Percentiles rank a stretch among this genome's conserved stretches.
Evolutionary conservation across 2,888 invertebrate genomes (phyloP).

Genomic region (Hirtodrosophila alboralis): DNA sequence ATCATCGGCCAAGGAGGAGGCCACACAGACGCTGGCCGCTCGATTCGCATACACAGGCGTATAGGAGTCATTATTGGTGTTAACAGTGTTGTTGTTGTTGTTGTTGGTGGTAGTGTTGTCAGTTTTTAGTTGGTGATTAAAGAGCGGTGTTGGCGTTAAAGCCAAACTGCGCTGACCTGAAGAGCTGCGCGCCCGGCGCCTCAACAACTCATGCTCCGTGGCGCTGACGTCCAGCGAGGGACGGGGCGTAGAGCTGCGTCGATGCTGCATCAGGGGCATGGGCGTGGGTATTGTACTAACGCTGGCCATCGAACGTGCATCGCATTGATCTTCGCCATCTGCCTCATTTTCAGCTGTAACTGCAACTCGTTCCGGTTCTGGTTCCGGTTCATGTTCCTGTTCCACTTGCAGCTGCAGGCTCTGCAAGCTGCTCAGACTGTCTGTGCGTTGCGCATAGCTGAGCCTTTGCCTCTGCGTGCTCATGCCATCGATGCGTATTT

Average conservation of each 20-base stretch:
- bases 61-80: conserved; percentile 77
- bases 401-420: conserved; percentile 78
- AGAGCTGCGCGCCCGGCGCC: conserved; percentile 71
- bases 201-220: conserved; percentile 64
- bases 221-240: conserved; percentile 71
- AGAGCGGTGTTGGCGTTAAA: conserved; percentile 82
- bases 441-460: conserved; percentile 81
- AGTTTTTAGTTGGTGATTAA: conserved; percentile 67
- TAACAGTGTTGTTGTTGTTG: conserved; percentile 26
- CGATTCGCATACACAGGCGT: conserved; percentile 83
- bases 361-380: conserved; percentile 39
- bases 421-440: conserved; percentile 77
- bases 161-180: conserved; percentile 82
- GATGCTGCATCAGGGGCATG: conserved; percentile 81
- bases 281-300: conserved; percentile 74
- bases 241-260: conserved; percentile 79
- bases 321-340: conserved; percentile 56
- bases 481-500: conserved; percentile 82
- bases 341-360: conserved; percentile 27
- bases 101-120: conserved; percentile 28
- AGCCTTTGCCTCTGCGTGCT: conserved; percentile 76
- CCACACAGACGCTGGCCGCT: conserved; percentile 78
- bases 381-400: conserved; percentile 52
- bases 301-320: conserved; percentile 66
- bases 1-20: conserved; percentile 80